Percentiles rank a stretch among this genome's conserved stretches.
Conservation (phyloP, 2,113 vertebrate species). For the Rafetus swinhoei region DNA sequence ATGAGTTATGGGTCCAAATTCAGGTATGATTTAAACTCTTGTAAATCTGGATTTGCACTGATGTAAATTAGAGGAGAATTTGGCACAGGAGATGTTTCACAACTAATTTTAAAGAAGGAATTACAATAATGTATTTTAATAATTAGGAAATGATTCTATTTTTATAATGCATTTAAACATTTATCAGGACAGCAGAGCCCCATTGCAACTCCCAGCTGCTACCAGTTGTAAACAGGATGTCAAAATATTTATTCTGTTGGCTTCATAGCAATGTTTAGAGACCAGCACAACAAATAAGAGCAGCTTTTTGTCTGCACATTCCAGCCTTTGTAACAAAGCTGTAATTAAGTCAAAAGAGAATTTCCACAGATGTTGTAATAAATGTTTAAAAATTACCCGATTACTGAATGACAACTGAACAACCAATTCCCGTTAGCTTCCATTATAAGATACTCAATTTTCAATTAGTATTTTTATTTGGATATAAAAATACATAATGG, state of each 20-base stretch:
- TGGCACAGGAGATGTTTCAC: neutral
- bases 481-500: neutral
- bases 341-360: neutral
- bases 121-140: neutral
- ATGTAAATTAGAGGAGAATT: neutral
- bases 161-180: neutral
- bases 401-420: neutral
- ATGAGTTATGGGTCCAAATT: neutral
- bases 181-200: neutral
- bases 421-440: neutral
- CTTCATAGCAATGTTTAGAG: neutral
- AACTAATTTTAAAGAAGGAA: neutral
- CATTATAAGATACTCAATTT: neutral
- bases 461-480: accelerated
- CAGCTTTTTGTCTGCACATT: neutral
- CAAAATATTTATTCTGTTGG: neutral
- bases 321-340: neutral
- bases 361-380: neutral
- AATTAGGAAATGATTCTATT: neutral
- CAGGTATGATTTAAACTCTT: neutral
- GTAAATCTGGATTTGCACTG: neutral
- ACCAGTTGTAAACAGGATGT: neutral
- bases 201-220: neutral
- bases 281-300: neutral
- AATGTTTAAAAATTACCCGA: neutral